These are phyloP conservation scores for Hirudinaria manillensis DNA, from an alignment of 2,888 invertebrate species.

Conservation along the genomic window DNA sequence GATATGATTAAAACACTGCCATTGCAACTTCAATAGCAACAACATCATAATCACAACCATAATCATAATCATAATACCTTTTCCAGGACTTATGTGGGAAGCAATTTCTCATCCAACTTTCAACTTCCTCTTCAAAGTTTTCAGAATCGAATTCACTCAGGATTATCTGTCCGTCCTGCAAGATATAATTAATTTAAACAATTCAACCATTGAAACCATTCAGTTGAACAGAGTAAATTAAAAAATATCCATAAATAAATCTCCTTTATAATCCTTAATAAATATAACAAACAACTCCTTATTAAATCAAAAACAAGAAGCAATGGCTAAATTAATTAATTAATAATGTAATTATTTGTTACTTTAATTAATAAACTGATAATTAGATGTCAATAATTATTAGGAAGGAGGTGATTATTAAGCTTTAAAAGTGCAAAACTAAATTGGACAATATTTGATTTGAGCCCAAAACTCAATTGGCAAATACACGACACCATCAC, in stretches of 20 bases:
- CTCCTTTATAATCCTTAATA: background rate
- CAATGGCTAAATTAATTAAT: background rate
- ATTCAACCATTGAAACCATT: background rate
- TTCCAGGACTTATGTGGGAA: background rate
- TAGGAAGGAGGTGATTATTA: background rate
- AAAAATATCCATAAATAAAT: background rate
- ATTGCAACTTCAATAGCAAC: too few species aligned
- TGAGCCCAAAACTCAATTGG: background rate
- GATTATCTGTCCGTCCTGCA: slow-evolving; percentile 13
- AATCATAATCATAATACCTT: too few species aligned
- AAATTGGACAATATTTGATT: background rate
- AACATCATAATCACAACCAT: too few species aligned
- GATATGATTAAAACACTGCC: too few species aligned
- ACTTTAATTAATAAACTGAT: too few species aligned
- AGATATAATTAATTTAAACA: background rate
- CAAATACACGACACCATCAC: too few species aligned
- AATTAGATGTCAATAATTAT: too few species aligned
- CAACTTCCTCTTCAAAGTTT: slow-evolving; percentile 15
- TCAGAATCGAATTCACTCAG: slow-evolving; percentile 13
- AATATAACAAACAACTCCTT: background rate
- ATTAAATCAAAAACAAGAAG: background rate
- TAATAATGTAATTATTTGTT: background rate
- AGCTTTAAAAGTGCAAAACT: background rate
- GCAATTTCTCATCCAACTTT: slow-evolving; percentile 15
- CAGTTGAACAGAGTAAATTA: background rate